Percentiles rank a stretch among this genome's conserved stretches.
Evolutionary conservation across 2,888 invertebrate species (phyloP).

Genomic region (Luffia ferchaultella): DNA sequence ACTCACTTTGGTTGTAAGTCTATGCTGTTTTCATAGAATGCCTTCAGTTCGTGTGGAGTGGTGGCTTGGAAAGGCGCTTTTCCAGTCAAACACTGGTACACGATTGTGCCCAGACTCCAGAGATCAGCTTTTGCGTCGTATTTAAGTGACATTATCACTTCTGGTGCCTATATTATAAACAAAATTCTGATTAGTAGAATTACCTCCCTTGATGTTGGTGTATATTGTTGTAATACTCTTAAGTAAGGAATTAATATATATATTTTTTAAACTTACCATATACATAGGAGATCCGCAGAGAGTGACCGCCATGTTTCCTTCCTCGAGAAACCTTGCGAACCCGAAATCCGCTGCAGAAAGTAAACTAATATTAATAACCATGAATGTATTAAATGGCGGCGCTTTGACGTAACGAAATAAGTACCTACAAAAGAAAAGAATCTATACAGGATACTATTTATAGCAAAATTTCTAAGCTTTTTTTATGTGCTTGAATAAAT

Average conservation of each 20-base stretch:
- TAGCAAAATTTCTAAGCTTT: too few species aligned
- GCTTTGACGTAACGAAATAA: too few species aligned
- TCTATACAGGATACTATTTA: too few species aligned
- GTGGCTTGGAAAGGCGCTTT: conserved; percentile 99
- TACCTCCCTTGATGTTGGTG: too few species aligned
- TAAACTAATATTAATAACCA: too few species aligned
- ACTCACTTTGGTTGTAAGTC: conserved; percentile 89
- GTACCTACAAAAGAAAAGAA: too few species aligned
- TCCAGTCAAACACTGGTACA: conserved; percentile 97
- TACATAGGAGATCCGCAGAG: conserved; percentile 99
- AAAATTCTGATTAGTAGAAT: background rate
- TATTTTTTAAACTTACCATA: conserved; percentile 88
- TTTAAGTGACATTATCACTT: conserved; percentile 98
- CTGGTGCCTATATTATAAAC: conserved; percentile 80
- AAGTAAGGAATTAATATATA: too few species aligned
- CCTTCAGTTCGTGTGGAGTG: conserved; percentile 96
- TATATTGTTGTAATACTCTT: too few species aligned
- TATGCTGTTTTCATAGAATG: conserved; percentile 95
- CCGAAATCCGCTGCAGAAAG: conserved; percentile 92
- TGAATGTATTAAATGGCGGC: too few species aligned
- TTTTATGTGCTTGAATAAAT: too few species aligned
- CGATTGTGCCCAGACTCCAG: conserved; percentile 99
- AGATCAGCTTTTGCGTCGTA: conserved; percentile 99
- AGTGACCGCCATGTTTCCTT: conserved; percentile 99
- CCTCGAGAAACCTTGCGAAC: conserved; percentile 97